Evolutionary conservation across 2,888 invertebrate species (phyloP), one percentile per base, ranked within the genome.

Genomic region (Leucania comma): DNA sequence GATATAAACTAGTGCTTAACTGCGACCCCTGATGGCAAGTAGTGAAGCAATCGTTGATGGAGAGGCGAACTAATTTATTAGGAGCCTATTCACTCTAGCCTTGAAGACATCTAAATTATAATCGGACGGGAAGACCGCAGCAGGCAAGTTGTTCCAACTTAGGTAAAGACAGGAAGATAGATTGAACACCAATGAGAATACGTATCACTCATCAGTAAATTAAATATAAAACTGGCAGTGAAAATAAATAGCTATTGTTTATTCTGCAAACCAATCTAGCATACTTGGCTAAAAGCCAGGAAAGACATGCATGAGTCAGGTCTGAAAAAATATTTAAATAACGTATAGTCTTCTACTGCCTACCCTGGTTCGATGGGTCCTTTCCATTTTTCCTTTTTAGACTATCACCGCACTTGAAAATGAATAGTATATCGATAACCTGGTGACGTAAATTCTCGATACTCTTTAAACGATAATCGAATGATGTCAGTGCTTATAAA

Each of bases 281-380:
- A 48, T 56, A 75, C 38, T 75, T 75, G 75, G 75, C 67, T 75
- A 10, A 26, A 14, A 4, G 56, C 75, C 75, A 66, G 48, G 1
- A 14, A 17, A 2, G 5, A 10, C 35, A 22, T 22, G 20, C 35
- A 35, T 22, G 20, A 24, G 32, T 17, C 32, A n/a, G 24, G 17
- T n/a, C 22, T 2, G 5, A 63, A 64, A 53, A 48, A 17, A 35
- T 9, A 29, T 6, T 51, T 8, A 5, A 14, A n/a, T 32, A 58
- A 0, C 12, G 22, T 17, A 0, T 17, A 0, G 35, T 22, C 22
- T 50, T 26, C 14, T 48, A 9, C 22, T 26, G 26, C 20, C 26
- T 35, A 2, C 4, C 22, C 0, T 12, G 50, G 2, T 14, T 12
- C 12, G 9, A 20, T 48, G 9, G 10, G 20, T 22, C 12, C 22